Base-by-base conservation (phyloP, 2,113 vertebrate species). In the Lipophrys pholis region DNA sequence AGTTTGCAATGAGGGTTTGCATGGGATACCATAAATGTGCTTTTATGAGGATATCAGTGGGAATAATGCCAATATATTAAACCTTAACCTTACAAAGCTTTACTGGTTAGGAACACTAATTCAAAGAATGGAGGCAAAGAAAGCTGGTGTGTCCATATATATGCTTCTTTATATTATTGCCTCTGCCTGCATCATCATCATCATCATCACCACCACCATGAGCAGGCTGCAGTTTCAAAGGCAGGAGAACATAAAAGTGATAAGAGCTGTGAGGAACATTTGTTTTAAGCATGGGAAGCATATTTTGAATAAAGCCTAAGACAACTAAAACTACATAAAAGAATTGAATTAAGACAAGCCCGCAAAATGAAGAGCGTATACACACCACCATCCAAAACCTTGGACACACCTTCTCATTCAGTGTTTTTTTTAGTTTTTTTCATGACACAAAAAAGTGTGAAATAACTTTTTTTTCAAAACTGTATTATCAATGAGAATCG, bases 1-100 rank as follows among this genome's bases (percentile, higher is more conserved):
- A 79, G 79, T 90, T 91, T 90, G 87, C 73, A 90, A 83, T 85
- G 78, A 87, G 70, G 85, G 71, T 88, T 90, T 88, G 86, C 81
- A 79, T 83, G 81, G 72, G 81, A 88, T 87, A 88, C 58, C 71
- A 78, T 85, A 90, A 91, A 91, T 88, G 81, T 76, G 90, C 90
- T 91, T 92, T 82, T 78, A 87, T 70, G 65, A 60, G 62, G 73
- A 66, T 68, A 79, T 89, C 82, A 71, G 64, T 21, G 17, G 79
- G 45, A 86, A 82, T 84, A 84, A 92, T 88, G 78, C 78, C 73
- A 73, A 89, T 82, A 86, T 89, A 87, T 85, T 73, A 82, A 80
- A 81, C 69, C 81, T 76, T 70, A 77, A 59, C 74, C 82, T 69
- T 54, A 59, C 17, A 57, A 72, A 71, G 55, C 16, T 53, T 70